These are phyloP conservation scores for Ceraclea dissimilis DNA, from an alignment of 2,888 invertebrate species.

Conservation along the genomic window DNA sequence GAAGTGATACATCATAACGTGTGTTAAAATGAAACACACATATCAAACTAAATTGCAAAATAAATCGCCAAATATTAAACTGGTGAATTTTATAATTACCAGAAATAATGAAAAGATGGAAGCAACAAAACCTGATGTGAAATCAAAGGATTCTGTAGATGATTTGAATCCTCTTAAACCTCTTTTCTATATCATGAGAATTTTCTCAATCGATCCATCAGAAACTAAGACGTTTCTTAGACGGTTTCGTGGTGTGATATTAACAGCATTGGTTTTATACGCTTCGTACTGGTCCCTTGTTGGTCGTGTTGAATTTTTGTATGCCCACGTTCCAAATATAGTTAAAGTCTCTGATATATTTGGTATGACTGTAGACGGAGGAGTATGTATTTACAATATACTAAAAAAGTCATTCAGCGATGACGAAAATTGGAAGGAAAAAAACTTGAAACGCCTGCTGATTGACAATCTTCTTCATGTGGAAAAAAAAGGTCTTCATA, in stretches of 20 bases:
- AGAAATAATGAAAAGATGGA: background rate
- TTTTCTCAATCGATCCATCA: conserved; percentile 1
- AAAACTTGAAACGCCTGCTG: background rate
- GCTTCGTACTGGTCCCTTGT: background rate
- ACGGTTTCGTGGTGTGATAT: background rate
- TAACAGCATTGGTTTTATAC: conserved; percentile 1
- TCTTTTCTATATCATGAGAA: conserved; percentile 1
- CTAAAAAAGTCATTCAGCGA: background rate
- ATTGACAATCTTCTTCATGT: conserved; percentile 11
- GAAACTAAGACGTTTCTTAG: background rate
- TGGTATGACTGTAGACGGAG: background rate
- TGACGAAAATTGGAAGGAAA: background rate
- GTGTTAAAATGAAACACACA: too few species aligned
- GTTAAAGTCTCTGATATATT: conserved; percentile 1
- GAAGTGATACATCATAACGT: too few species aligned
- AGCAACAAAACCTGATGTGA: too few species aligned
- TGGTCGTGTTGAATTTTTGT: background rate
- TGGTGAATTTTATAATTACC: background rate
- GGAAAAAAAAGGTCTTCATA: background rate
- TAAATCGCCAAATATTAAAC: background rate
- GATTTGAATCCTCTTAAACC: background rate
- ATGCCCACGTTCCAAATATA: background rate
- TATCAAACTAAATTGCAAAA: too few species aligned
- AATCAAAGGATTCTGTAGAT: too few species aligned
- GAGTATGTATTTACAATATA: conserved; percentile 5